Evolutionary conservation across 2,888 invertebrate species (phyloP).

Genomic region (Mechanitis mazaeus): DNA sequence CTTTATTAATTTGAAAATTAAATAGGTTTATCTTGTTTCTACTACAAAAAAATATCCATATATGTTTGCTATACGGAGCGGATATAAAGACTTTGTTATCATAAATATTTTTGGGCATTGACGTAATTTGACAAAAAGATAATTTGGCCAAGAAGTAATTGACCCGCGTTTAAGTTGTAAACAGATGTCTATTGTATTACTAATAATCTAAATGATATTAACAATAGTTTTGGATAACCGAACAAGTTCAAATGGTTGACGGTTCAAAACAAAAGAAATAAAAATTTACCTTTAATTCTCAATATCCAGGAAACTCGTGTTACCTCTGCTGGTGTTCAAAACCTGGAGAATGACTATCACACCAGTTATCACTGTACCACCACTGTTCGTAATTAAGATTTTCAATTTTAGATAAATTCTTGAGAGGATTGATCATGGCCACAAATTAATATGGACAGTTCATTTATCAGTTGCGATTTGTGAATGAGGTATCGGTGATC

Average conservation of each 20-base stretch:
- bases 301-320: constrained; percentile 46
- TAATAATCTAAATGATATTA: constrained; percentile 11
- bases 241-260: not conserved
- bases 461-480: constrained; percentile 59
- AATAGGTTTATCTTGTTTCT: too few relatives aligned
- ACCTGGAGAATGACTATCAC: constrained; percentile 67
- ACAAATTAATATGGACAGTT: constrained; percentile 62
- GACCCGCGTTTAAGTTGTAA: constrained; percentile 7
- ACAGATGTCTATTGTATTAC: not conserved
- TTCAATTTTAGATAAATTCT: constrained; percentile 56
- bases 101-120: constrained; percentile 29
- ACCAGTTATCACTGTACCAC: constrained; percentile 74
- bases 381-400: constrained; percentile 64
- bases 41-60: too few relatives aligned
- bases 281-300: constrained; percentile 67
- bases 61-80: too few relatives aligned
- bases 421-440: constrained; percentile 73
- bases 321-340: constrained; percentile 71
- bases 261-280: constrained; percentile 33
- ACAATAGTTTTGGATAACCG: constrained; percentile 5
- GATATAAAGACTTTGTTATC: not conserved
- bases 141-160: constrained; percentile 28
- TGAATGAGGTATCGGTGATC: constrained; percentile 52
- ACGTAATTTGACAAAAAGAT: constrained; percentile 46
- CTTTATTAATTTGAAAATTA: too few relatives aligned